phyloP scores from a whole-genome alignment of 2,888 invertebrate genomes.

The Agrochola lota region DNA sequence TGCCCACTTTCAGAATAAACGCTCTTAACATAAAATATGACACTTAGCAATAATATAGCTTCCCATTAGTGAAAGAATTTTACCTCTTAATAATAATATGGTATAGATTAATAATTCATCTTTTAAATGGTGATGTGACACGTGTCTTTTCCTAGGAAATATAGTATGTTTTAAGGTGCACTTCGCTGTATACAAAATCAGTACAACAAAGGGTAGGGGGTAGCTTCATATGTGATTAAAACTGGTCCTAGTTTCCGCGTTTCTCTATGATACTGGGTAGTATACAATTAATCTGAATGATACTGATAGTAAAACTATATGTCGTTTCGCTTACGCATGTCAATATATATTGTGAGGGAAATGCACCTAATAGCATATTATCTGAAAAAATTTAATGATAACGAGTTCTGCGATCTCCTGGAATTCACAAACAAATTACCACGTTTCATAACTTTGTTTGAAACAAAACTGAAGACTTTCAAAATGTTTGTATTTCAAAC shows the following conservation, averaged over 20 bases:
- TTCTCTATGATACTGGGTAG: not conserved
- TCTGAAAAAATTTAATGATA: not conserved
- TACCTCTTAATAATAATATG: too few species aligned
- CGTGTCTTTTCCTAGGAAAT: not conserved
- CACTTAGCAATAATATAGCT: too few species aligned
- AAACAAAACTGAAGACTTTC: not conserved
- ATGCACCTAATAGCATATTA: not conserved
- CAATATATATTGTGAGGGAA: not conserved
- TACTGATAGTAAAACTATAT: not conserved
- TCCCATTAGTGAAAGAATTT: too few species aligned
- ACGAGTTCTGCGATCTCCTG: not conserved
- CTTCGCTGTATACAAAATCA: too few species aligned
- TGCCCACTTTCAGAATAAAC: too few species aligned
- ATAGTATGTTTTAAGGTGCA: not conserved
- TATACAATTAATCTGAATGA: not conserved
- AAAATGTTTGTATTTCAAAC: not conserved
- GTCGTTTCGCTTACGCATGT: not conserved
- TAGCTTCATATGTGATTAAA: not conserved
- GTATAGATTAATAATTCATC: slow-evolving; percentile 17
- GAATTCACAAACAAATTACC: not conserved
- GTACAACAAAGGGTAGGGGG: not conserved
- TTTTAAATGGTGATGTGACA: not conserved
- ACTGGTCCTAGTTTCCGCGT: not conserved
- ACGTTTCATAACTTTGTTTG: not conserved
- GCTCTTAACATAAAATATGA: too few species aligned